phyloP scores from a whole-genome alignment of 2,888 invertebrate genomes.

The Poecilus cupreus region DNA sequence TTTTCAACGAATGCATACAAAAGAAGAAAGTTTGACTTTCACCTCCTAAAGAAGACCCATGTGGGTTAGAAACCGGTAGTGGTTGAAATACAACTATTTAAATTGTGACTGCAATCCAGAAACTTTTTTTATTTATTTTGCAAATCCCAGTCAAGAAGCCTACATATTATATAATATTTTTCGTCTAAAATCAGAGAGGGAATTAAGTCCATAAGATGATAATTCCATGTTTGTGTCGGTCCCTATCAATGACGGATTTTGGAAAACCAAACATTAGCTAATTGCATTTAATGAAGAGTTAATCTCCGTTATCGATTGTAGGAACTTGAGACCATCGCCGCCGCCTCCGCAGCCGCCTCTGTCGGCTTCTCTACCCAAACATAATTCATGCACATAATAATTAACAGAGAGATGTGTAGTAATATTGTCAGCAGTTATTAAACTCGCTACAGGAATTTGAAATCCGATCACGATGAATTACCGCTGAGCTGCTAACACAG shows the following conservation, averaged over 20 bases:
- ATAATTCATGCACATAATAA: conserved; percentile 53
- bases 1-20: too few relatives aligned
- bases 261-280: conserved; percentile 44
- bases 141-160: too few relatives aligned
- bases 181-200: too few relatives aligned
- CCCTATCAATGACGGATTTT: neutral
- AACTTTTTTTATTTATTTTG: too few relatives aligned
- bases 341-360: neutral
- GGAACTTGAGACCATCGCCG: conserved; percentile 4
- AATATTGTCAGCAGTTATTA: conserved; percentile 49
- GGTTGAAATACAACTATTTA: too few relatives aligned
- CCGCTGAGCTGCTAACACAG: neutral
- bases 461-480: conserved; percentile 46
- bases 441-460: conserved; percentile 33
- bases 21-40: too few relatives aligned
- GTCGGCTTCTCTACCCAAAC: neutral
- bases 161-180: too few relatives aligned
- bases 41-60: too few relatives aligned
- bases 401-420: conserved; percentile 41
- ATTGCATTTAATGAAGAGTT: conserved; percentile 53
- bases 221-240: too few relatives aligned
- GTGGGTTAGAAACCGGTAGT: too few relatives aligned
- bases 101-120: too few relatives aligned
- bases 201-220: too few relatives aligned
- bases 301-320: conserved; percentile 49